Evolutionary conservation across 2,888 invertebrate genomes (phyloP).

Genomic region (Azorinus chamasolen): DNA sequence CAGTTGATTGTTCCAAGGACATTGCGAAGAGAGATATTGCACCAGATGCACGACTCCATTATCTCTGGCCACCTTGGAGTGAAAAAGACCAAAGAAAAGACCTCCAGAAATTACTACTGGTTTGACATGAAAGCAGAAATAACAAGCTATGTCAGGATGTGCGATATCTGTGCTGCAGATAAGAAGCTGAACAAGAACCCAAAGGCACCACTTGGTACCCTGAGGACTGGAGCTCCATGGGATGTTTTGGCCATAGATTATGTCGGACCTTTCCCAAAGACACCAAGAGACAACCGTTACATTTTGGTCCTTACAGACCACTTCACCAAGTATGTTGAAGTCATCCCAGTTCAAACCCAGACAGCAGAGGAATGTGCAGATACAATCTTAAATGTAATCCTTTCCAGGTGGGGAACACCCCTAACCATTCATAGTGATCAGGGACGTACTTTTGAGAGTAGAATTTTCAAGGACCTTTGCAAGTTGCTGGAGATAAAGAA

Average conservation of each 20-base stretch:
- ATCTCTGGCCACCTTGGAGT: too few relatives aligned
- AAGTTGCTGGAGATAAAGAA: slow-evolving; percentile 29
- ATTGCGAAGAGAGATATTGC: too few relatives aligned
- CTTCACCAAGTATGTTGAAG: too few relatives aligned
- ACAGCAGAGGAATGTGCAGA: slow-evolving; percentile 41
- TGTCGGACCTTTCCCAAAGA: slow-evolving; percentile 43
- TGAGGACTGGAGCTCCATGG: slow-evolving; percentile 91
- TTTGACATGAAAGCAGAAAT: too few relatives aligned
- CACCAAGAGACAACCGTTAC: slow-evolving; percentile 31
- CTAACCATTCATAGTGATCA: slow-evolving; percentile 37
- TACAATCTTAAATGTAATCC: slow-evolving; percentile 27
- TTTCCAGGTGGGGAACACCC: slow-evolving; percentile 43
- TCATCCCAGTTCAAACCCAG: slow-evolving; percentile 33
- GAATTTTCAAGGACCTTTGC: slow-evolving; percentile 28
- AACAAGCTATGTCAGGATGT: too few relatives aligned
- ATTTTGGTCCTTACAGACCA: slow-evolving; percentile 47
- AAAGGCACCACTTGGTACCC: slow-evolving; percentile 87
- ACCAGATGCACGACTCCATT: too few relatives aligned
- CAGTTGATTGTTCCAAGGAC: too few relatives aligned
- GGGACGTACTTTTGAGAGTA: slow-evolving; percentile 29
- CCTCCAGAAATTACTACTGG: too few relatives aligned
- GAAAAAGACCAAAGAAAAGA: too few relatives aligned
- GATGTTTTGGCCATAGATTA: too few relatives aligned
- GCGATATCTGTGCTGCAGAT: too few relatives aligned
- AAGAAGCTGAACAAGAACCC: too few relatives aligned